Evolutionary conservation across 2,888 invertebrate species (phyloP), one percentile per base, ranked within the genome.

Genomic region (Apantesis nais): DNA sequence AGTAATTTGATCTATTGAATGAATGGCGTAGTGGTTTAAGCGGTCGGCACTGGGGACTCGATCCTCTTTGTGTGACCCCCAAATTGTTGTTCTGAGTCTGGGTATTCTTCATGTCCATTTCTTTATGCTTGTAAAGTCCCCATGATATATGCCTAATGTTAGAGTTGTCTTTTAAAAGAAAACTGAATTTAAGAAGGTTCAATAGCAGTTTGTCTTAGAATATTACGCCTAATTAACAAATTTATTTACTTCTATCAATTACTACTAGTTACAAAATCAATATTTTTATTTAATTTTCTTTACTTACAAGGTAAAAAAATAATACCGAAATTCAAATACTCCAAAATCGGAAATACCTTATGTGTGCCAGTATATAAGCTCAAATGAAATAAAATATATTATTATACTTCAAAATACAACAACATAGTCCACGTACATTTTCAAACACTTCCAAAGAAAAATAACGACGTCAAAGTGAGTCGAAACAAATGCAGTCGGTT

Each of bases 401-500:
- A 37, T 29, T 2, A 41, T 22, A 37, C 25, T 29, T 66, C 25
- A 25, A 55, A 66, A 72, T 37, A 55, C 65, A 41, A 62, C 62
- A 63, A 60, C 37, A 31, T 66, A 66, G 66, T 68, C 41, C 68
- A 71, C 60, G 52, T 62, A 16, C 16, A 72, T 68, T 73, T 69
- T 62, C 64, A 71, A 75, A n/a, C 62, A 16, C 44, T 72, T 71
- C 34, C 8, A 34, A 70, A 71, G 76, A 80, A 81, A 83, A 86
- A 74, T 80, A 81, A 78, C 78, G 83, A 75, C 76, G 78, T 77
- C 76, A 79, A 84, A 89, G 84, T 87, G 85, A 67, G 62, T 75
- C 77, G 84, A 86, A 90, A 90, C 90, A 92, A 91, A 90, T 85
- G 86, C 87, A 86, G 87, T 89, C 85, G 82, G 89, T 90, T 92